Conservation (phyloP, 2,888 invertebrate genomes). For the Rhagium mordax region DNA sequence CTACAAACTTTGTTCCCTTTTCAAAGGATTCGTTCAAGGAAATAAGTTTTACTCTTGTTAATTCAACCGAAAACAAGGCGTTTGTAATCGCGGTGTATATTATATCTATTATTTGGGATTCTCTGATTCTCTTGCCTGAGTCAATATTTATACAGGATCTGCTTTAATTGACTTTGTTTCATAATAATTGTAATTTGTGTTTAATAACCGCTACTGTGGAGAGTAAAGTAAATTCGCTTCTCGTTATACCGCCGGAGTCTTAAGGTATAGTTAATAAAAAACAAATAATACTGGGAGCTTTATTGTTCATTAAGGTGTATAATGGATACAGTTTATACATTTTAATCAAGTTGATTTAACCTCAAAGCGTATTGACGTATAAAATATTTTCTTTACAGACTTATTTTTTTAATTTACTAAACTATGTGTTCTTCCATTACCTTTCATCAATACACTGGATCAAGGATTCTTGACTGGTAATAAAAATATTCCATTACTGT, state of each 20-base stretch:
- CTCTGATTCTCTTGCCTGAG: background rate
- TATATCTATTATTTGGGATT: conserved; percentile 20
- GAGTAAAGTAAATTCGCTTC: background rate
- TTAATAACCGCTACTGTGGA: conserved; percentile 10
- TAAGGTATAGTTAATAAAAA: background rate
- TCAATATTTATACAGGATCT: conserved; percentile 19
- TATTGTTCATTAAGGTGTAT: too few species aligned
- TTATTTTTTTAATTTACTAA: too few species aligned
- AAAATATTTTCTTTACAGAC: too few species aligned
- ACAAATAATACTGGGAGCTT: background rate
- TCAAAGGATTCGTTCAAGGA: conserved; percentile 46
- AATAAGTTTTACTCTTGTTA: conserved; percentile 47
- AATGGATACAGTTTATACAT: too few species aligned
- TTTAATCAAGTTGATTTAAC: too few species aligned
- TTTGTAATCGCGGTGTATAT: conserved; percentile 30
- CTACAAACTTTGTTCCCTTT: conserved; percentile 47
- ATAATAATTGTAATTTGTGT: conserved; percentile 20
- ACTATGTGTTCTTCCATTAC: too few species aligned
- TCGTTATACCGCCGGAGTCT: background rate
- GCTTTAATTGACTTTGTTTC: conserved; percentile 22
- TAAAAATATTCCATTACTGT: too few species aligned
- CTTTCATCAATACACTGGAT: too few species aligned
- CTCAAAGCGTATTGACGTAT: too few species aligned
- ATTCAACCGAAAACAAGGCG: conserved; percentile 44
- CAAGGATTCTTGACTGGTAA: too few species aligned